Base-by-base conservation (phyloP, 2,888 invertebrate genomes). In the Tiliacea citrago region DNA sequence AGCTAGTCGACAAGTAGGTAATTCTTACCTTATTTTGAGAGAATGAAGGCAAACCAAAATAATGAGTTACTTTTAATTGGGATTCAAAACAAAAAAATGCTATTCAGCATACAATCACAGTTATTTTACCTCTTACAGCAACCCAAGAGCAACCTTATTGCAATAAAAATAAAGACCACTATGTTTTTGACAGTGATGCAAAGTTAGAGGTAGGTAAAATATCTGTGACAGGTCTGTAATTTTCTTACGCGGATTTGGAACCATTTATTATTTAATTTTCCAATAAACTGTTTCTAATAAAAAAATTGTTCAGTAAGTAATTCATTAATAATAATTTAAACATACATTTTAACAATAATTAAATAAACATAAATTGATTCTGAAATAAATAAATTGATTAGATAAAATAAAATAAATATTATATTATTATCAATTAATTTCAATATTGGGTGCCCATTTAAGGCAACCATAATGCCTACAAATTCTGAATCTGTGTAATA, bases 241-340 rank as follows among this genome's bases (percentile, higher is more conserved):
- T 29, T 51, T 65, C 53, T 53, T 0, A 10, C 58, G 24, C 42
- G 10, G 47, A 53, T 81, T 63, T 62, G 10, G n/a, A 49, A 47
- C 24, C 35, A 1, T 18, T n/a, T n/a, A n/a, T n/a, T n/a, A n/a
- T n/a, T n/a, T n/a, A n/a, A n/a, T n/a, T n/a, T n/a, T n/a, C n/a
- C n/a, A n/a, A n/a, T n/a, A n/a, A n/a, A n/a, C n/a, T n/a, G n/a
- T n/a, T n/a, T n/a, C n/a, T n/a, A n/a, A n/a, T n/a, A n/a, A n/a
- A n/a, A n/a, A n/a, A n/a, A n/a, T n/a, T n/a, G n/a, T n/a, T n/a
- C n/a, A n/a, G n/a, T n/a, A n/a, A n/a, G n/a, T n/a, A n/a, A n/a
- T n/a, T n/a, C n/a, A n/a, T n/a, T n/a, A n/a, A n/a, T n/a, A n/a
- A n/a, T n/a, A n/a, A n/a, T n/a, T n/a, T n/a, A n/a, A n/a, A n/a